These are phyloP conservation scores for Emmelina monodactyla DNA, from an alignment of 2,888 invertebrate genomes.

Conservation along the genomic window DNA sequence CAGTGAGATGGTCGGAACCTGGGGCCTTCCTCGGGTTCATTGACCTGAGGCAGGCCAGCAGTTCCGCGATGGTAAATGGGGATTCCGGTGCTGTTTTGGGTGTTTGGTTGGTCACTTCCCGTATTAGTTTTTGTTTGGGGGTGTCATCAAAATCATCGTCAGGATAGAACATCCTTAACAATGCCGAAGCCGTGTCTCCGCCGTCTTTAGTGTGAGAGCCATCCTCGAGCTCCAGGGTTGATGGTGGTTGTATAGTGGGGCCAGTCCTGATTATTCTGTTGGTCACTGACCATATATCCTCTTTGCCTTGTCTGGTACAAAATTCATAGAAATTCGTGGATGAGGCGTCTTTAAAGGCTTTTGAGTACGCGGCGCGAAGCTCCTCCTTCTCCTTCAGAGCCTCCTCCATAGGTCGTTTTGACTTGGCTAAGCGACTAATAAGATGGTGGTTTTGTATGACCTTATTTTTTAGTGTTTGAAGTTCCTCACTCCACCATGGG, in stretches of 20 bases:
- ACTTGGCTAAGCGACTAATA: no score
- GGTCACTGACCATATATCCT: conserved; percentile 16
- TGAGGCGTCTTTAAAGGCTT: conserved; percentile 6
- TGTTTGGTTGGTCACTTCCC: no score
- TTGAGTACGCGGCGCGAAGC: conserved; percentile 6
- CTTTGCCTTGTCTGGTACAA: conserved; percentile 14
- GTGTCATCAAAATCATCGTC: conserved; percentile 10
- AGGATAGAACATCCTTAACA: conserved; percentile 14
- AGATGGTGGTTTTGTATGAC: conserved; percentile 9
- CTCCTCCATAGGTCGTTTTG: conserved; percentile 4
- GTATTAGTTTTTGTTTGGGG: no score
- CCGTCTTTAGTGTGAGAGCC: conserved; percentile 8
- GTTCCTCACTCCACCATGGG: conserved; percentile 12
- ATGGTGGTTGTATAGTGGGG: conserved; percentile 11
- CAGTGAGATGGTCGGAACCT: conserved; percentile 17
- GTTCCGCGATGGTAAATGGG: conserved; percentile 12
- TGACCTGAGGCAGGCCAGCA: conserved; percentile 4
- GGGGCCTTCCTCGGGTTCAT: conserved; percentile 17
- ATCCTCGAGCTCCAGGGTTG: conserved; percentile 8
- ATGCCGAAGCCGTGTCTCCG: conserved; percentile 8
- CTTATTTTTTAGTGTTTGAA: conserved; percentile 5
- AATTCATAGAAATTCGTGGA: conserved; percentile 16
- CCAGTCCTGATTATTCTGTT: conserved; percentile 14
- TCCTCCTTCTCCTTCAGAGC: not conserved
- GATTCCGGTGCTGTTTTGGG: no score